A percentile compares a stretch with the other conserved stretches of the same genome.
These are phyloP conservation scores for Hartigia nigra DNA, from an alignment of 2,888 invertebrate species.

Conservation along the genomic window DNA sequence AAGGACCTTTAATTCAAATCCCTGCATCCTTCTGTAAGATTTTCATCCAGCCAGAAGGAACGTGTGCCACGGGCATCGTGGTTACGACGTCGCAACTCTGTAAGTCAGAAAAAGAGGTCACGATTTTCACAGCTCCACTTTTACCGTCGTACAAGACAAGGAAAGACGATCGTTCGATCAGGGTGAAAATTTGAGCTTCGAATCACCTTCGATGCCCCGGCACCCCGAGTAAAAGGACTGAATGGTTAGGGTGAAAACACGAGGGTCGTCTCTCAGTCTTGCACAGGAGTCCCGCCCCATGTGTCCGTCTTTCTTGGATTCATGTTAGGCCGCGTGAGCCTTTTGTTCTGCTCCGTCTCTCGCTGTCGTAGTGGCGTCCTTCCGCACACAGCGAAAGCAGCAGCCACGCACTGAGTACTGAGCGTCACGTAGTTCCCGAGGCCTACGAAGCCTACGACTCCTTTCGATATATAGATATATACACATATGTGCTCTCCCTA, in stretches of 20 bases:
- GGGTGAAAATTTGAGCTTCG: background rate
- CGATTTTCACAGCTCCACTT: background rate
- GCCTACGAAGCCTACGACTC: background rate
- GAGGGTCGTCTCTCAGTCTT: background rate
- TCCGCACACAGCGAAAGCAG: slow-evolving; percentile 24
- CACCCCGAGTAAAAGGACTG: background rate
- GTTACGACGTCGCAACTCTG: background rate
- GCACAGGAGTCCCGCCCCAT: background rate
- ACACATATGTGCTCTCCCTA: background rate
- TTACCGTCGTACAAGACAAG: background rate
- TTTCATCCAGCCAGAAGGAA: background rate
- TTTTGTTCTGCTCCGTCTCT: slow-evolving; percentile 41
- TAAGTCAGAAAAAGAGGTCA: background rate
- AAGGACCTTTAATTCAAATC: background rate
- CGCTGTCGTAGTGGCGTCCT: slow-evolving; percentile 27
- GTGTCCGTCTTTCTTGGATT: background rate
- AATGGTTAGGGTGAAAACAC: background rate
- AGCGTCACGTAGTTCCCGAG: slow-evolving; percentile 33
- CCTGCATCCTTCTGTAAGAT: background rate
- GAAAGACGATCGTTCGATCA: background rate
- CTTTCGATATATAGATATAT: background rate
- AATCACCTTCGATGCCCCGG: background rate
- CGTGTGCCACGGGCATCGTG: background rate
- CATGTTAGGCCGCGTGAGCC: slow-evolving; percentile 10
- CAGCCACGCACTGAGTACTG: slow-evolving; percentile 16